Percentiles rank a stretch among this genome's conserved stretches.
Conservation (phyloP, 2,113 vertebrate genomes). For the Pitta sordida region DNA sequence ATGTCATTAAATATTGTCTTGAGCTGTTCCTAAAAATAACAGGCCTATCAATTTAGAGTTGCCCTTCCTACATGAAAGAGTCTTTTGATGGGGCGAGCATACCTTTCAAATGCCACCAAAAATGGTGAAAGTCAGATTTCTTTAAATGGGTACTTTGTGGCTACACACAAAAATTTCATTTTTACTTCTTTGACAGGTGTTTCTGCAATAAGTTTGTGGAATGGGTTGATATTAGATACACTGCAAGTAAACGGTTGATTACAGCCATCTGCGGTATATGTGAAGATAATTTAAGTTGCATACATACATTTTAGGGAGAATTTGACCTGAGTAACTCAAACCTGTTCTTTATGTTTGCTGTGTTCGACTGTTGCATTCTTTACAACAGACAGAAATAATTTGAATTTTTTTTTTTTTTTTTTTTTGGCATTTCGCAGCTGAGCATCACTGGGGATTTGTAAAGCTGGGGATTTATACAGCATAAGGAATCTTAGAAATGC, state of each 20-base stretch:
- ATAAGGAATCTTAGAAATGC: constrained; percentile 59
- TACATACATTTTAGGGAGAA: not conserved
- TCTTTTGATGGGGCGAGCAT: not conserved
- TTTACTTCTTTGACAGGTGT: not conserved
- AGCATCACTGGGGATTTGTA: constrained; percentile 53
- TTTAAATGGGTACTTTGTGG: not conserved
- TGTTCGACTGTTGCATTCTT: constrained; percentile 10
- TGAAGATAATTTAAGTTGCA: not conserved
- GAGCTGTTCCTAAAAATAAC: not conserved
- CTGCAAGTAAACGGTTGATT: not conserved
- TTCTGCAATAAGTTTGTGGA: not conserved
- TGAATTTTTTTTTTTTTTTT: too few relatives aligned
- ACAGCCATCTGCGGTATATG: not conserved
- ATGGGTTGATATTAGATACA: not conserved
- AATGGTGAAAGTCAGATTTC: not conserved
- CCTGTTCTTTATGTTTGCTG: not conserved
- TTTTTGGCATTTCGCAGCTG: not conserved
- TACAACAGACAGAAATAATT: constrained; percentile 7
- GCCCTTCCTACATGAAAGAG: not conserved
- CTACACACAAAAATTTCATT: not conserved
- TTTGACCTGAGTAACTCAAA: not conserved
- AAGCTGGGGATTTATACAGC: constrained; percentile 61
- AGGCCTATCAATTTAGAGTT: not conserved
- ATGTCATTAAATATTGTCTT: not conserved
- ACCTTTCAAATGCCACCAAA: not conserved